Evolutionary conservation across 2,888 invertebrate species (phyloP).

Genomic region (Micropterix aruncella): DNA sequence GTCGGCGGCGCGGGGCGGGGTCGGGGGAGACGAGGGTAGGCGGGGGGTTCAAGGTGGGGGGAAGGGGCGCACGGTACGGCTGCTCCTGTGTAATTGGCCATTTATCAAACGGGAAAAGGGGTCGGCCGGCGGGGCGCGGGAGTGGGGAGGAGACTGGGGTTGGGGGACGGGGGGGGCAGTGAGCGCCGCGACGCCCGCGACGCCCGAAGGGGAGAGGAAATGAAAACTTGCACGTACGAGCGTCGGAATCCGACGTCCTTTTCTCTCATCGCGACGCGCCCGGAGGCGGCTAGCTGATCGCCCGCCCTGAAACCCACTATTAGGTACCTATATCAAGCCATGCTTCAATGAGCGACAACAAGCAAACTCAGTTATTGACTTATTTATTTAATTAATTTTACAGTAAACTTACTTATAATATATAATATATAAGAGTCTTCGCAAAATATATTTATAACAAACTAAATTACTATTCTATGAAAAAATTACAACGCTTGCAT

Average conservation of each 20-base stretch:
- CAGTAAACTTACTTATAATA: no score
- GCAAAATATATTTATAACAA: no score
- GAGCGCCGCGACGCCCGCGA: conserved; percentile 14
- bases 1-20: conserved; percentile 2
- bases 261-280: conserved; percentile 15
- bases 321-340: no score
- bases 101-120: conserved; percentile 44
- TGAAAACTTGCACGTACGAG: conserved; percentile 21
- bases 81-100: conserved; percentile 38
- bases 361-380: no score
- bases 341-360: no score
- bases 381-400: no score
- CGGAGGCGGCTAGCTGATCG: no score
- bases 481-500: no score
- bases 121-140: conserved; percentile 21
- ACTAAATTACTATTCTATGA: no score
- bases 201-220: conserved; percentile 4
- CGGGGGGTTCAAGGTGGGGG: conserved; percentile 28
- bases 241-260: conserved; percentile 20
- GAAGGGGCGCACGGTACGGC: conserved; percentile 18
- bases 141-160: conserved; percentile 37
- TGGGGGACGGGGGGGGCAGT: conserved; percentile 23
- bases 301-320: no score
- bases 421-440: no score
- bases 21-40: not conserved